phyloP scores from a whole-genome alignment of 2,888 invertebrate species.

The Papilio gigon region DNA sequence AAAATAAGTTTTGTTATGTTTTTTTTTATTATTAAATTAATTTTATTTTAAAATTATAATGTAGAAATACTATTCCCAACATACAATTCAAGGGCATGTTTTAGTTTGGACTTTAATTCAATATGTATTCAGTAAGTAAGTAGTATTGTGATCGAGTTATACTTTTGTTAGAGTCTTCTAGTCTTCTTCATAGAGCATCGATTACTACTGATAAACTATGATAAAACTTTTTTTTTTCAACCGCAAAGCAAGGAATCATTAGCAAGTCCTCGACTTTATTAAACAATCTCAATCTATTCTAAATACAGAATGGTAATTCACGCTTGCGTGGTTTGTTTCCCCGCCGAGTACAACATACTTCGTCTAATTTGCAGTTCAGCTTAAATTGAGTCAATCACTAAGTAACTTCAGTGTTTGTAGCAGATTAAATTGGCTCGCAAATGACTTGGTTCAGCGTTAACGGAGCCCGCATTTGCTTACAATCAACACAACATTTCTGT shows the following conservation, averaged over 20 bases:
- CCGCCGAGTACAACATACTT: neutral
- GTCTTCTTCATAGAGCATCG: neutral
- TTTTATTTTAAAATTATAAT: neutral
- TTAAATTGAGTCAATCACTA: conserved; percentile 2
- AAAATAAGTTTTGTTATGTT: conserved; percentile 3
- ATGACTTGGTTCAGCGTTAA: neutral
- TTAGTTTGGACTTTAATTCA: too few relatives aligned
- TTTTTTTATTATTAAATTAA: neutral
- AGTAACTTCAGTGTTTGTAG: conserved; percentile 6
- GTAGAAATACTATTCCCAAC: neutral
- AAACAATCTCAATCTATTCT: neutral
- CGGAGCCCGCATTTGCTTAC: conserved; percentile 10
- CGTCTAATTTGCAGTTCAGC: neutral
- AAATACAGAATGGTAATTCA: neutral
- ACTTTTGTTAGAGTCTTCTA: too few relatives aligned
- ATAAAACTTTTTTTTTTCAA: neutral
- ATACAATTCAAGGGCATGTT: too few relatives aligned
- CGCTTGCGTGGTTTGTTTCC: neutral
- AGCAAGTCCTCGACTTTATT: too few relatives aligned
- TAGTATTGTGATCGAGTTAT: too few relatives aligned
- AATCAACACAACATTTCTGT: neutral
- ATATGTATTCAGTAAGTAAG: too few relatives aligned
- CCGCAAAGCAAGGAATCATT: too few relatives aligned
- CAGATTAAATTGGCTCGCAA: conserved; percentile 11
- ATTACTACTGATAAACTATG: neutral